Conservation (phyloP, 2,113 vertebrate genomes). For the Odontesthes bonariensis region DNA sequence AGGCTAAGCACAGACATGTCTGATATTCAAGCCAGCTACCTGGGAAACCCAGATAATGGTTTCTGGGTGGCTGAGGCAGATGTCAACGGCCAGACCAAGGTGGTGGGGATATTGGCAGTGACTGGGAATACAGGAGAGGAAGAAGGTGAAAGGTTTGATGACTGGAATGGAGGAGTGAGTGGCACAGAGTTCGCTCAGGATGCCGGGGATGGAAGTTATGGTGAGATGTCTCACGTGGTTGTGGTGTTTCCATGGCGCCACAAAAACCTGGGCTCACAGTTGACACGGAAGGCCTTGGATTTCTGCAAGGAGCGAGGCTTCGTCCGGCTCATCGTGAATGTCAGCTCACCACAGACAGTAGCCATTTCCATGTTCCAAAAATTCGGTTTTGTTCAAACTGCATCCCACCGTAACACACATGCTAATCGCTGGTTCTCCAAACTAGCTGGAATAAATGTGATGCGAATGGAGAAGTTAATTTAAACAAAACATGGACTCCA, state of each 20-base stretch:
- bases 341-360: slow-evolving; percentile 68
- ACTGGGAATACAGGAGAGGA: slow-evolving; percentile 39
- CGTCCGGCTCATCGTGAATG: slow-evolving; percentile 52
- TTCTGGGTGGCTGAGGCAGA: slow-evolving; percentile 80
- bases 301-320: slow-evolving; percentile 76
- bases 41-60: slow-evolving; percentile 66
- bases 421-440: slow-evolving; percentile 69
- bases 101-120: slow-evolving; percentile 71
- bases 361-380: slow-evolving; percentile 66
- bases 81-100: slow-evolving; percentile 52
- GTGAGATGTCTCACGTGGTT: slow-evolving; percentile 59
- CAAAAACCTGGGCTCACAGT: slow-evolving; percentile 55
- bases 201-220: slow-evolving; percentile 31
- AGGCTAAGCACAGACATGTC: slow-evolving; percentile 68
- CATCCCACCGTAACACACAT: slow-evolving; percentile 59
- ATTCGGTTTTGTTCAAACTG: slow-evolving; percentile 67
- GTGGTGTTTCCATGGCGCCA: slow-evolving; percentile 66
- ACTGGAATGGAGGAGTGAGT: slow-evolving; percentile 55
- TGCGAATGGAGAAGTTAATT: slow-evolving; percentile 75
- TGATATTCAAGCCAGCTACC: slow-evolving; percentile 70
- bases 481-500: slow-evolving; percentile 45
- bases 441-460: slow-evolving; percentile 69
- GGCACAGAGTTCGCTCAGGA: neutral
- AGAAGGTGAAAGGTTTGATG: slow-evolving; percentile 33
- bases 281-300: slow-evolving; percentile 64